These are phyloP conservation scores for Tinea pellionella DNA, from an alignment of 2,888 invertebrate species.

Conservation along the genomic window DNA sequence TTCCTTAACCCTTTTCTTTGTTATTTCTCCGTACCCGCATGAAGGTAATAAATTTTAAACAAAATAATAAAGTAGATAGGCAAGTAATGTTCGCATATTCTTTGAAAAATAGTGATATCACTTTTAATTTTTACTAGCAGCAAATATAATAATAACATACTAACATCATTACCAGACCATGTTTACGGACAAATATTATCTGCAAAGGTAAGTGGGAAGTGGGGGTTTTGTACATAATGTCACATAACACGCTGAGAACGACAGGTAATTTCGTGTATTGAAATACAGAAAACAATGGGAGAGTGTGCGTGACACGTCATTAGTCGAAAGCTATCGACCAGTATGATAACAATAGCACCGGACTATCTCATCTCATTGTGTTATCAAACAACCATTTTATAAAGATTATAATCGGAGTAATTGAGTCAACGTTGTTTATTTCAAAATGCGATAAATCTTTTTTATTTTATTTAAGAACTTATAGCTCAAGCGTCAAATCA, in stretches of 20 bases:
- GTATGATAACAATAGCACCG: constrained; percentile 29
- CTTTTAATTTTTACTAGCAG: too few relatives aligned
- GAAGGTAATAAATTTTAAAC: too few relatives aligned
- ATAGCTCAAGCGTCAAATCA: too few relatives aligned
- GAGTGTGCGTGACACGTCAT: constrained; percentile 54
- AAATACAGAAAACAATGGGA: constrained; percentile 47
- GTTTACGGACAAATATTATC: background rate
- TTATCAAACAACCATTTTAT: background rate
- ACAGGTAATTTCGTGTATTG: constrained; percentile 54
- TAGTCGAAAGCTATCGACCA: constrained; percentile 35
- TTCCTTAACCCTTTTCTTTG: too few relatives aligned
- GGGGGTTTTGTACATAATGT: constrained; percentile 25
- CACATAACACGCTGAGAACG: constrained; percentile 27
- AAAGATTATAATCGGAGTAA: background rate
- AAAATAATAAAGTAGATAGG: too few relatives aligned
- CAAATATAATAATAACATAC: too few relatives aligned
- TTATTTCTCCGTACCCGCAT: too few relatives aligned
- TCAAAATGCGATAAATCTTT: too few relatives aligned
- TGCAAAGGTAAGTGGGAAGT: background rate
- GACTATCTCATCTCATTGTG: constrained; percentile 18
- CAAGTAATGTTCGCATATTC: too few relatives aligned
- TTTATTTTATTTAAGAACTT: too few relatives aligned
- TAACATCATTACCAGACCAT: too few relatives aligned
- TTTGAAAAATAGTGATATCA: too few relatives aligned
- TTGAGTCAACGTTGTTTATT: background rate